phyloP scores from a whole-genome alignment of 2,797 vertebrate species.

The Propithecus deckenii region DNA sequence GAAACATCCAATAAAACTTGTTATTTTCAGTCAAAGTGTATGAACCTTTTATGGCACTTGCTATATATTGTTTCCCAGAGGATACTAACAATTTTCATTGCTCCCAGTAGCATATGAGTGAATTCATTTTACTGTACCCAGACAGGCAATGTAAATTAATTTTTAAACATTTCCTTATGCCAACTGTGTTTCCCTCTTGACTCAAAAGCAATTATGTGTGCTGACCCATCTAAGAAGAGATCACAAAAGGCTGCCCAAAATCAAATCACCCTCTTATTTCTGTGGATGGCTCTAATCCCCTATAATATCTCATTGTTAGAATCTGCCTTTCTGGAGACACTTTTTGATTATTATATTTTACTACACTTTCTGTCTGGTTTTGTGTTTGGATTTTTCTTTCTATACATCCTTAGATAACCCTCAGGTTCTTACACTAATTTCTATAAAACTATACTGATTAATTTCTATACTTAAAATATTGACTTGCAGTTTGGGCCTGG shows the following conservation, averaged over 20 bases:
- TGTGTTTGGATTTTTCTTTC: not conserved
- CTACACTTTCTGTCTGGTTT: not conserved
- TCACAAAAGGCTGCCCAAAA: not conserved
- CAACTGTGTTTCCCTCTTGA: not conserved
- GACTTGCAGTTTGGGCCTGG: not conserved
- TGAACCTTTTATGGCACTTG: not conserved
- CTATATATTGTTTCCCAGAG: conserved; percentile 34
- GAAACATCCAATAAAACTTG: conserved; percentile 21
- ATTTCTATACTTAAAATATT: not conserved
- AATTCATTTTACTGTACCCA: conserved; percentile 57
- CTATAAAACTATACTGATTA: not conserved
- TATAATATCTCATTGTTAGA: not conserved
- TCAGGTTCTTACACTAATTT: not conserved
- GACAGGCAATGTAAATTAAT: conserved; percentile 53
- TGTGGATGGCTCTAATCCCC: not conserved
- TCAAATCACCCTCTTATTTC: not conserved
- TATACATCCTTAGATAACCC: not conserved
- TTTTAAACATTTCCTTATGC: conserved; percentile 52
- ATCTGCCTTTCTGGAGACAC: not conserved
- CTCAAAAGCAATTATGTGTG: not conserved
- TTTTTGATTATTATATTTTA: not conserved
- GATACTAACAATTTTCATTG: not conserved
- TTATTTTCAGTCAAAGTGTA: conserved; percentile 48
- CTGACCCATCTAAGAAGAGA: not conserved
- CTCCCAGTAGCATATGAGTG: not conserved